Conservation (phyloP, 2,797 vertebrate genomes). For the Caiman crocodilus region DNA sequence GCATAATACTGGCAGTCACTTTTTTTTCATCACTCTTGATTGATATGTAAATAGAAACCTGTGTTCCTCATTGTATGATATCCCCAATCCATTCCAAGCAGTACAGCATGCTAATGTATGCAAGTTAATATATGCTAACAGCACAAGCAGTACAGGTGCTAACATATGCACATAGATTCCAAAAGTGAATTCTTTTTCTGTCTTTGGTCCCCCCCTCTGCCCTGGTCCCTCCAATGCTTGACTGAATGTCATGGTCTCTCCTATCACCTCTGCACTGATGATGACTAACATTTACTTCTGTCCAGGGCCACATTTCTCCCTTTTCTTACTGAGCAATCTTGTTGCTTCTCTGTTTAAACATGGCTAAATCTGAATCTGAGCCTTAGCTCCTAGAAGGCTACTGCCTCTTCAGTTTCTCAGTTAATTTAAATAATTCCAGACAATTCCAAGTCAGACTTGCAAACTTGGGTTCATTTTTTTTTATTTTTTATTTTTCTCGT, state of each 20-base stretch:
- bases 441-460: neutral
- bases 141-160: constrained; percentile 72
- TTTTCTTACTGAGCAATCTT: neutral
- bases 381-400: neutral
- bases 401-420: neutral
- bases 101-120: too few species aligned
- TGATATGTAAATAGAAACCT: constrained; percentile 74
- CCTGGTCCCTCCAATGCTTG: constrained; percentile 18
- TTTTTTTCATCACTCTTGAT: constrained; percentile 58
- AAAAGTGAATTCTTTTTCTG: neutral
- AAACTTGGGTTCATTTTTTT: neutral
- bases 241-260: neutral
- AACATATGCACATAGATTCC: constrained; percentile 44
- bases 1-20: constrained; percentile 67
- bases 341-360: neutral
- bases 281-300: constrained; percentile 3
- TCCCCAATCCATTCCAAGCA: constrained; percentile 4
- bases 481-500: neutral
- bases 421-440: neutral
- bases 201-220: neutral
- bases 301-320: neutral
- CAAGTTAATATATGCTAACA: neutral
- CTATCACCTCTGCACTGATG: neutral
- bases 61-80: neutral
- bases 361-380: neutral